Evolutionary conservation across 35 echinoderm and acorn worm genomes (phyloP).

Genomic region (Eucidaris tribuloides): DNA sequence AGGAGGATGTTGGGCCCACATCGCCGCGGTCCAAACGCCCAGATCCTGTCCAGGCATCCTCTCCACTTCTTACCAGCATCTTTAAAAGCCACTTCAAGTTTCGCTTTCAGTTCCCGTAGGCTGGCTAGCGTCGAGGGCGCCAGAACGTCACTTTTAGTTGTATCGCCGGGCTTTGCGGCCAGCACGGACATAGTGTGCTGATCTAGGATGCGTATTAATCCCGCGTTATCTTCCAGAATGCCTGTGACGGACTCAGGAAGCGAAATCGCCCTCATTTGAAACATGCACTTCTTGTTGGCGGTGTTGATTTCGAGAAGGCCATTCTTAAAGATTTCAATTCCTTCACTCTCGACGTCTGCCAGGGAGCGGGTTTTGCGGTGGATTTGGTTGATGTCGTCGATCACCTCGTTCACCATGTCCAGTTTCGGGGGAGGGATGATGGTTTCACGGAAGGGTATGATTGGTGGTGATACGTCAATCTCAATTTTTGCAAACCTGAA

Average conservation of each 20-base stretch:
- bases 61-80: constrained; percentile 95
- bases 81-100: constrained; percentile 54
- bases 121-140: constrained; percentile 29
- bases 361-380: constrained; percentile 44
- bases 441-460: constrained; percentile 95
- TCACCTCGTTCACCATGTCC: constrained; percentile 98
- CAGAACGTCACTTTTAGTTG: not conserved
- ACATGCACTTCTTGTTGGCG: constrained; percentile 56
- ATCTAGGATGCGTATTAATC: constrained; percentile 79
- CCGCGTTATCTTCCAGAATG: constrained; percentile 73
- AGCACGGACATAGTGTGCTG: constrained; percentile 34
- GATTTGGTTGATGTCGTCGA: constrained; percentile 85
- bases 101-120: constrained; percentile 53
- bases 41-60: constrained; percentile 56
- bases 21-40: constrained; percentile 87
- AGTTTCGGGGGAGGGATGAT: constrained; percentile 87
- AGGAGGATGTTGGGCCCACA: constrained; percentile 91
- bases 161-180: constrained; percentile 36
- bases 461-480: constrained; percentile 84
- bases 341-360: constrained; percentile 60
- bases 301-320: constrained; percentile 71
- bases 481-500: constrained; percentile 97
- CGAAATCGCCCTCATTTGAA: constrained; percentile 63
- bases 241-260: constrained; percentile 67
- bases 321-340: constrained; percentile 61